Base-by-base conservation (phyloP, 1,140 invertebrate species). In the Galleria mellonella region DNA sequence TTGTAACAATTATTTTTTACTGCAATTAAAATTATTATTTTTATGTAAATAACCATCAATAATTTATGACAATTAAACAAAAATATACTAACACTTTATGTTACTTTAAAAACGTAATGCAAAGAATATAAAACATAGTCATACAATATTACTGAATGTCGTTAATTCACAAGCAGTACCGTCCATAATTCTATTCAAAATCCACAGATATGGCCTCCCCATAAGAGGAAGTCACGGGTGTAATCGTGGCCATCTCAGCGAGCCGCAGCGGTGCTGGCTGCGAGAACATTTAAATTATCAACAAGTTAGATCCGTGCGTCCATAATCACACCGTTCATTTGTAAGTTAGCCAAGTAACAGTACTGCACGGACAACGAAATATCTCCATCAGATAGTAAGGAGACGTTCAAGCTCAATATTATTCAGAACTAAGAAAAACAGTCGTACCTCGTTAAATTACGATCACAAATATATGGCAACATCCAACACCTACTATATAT, bases 401-500 rank as follows among this genome's bases (percentile, higher is more conserved):
- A 2, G 59, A 71, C 61, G 59, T 60, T 70, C 64, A 73, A 62
- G 66, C 62, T 73, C 71, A 76, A 84, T 84, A 84, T 82, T 84
- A 84, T 84, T 81, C 75, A 84, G 71, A 82, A 76, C 70, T 76
- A 62, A 73, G 77, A 84, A 84, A 84, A 84, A 82, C 76, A 84
- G 78, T 82, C 75, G 81, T 84, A 76, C 47, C 71, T 82, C 76
- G 76, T 84, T 84, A 84, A 82, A 73, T 61, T 72, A 62, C 51
- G 75, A 82, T 82, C 74, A 67, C 66, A 61, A 62, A 51, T 52
- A 60, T n/a, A 79, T 78, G 59, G 60, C 51, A 55, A 51, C 65
- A 62, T 68, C 66, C 69, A 57, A 43, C 60, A 51, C 32, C 32
- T 14, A 14, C 32, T 35, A 35, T 35, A 35, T 35, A 35, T 14